Evolutionary conservation across 2,797 vertebrate species (phyloP).

Genomic region (Rhinatrema bivittatum): DNA sequence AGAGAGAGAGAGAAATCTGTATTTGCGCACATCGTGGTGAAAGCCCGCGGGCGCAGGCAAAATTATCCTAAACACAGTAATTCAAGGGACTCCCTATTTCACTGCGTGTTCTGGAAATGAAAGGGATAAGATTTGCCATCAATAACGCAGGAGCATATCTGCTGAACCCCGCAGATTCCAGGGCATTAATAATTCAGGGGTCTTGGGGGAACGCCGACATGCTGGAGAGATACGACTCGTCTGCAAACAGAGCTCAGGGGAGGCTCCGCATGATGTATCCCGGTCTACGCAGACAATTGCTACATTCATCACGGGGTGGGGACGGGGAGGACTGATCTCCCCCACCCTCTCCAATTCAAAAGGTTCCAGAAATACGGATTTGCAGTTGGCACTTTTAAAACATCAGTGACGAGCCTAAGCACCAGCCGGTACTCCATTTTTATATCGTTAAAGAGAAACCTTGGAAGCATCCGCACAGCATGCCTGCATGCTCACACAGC

Average conservation of each 20-base stretch:
- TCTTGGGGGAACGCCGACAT: slow-evolving; percentile 74
- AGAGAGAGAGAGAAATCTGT: slow-evolving; percentile 40
- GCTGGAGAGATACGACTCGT: slow-evolving; percentile 69
- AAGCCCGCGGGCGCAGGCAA: slow-evolving; percentile 52
- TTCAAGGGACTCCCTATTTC: slow-evolving; percentile 65
- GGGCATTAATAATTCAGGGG: slow-evolving; percentile 85
- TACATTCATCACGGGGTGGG: slow-evolving; percentile 34
- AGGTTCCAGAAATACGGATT: slow-evolving; percentile 25
- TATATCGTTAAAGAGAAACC: too few species aligned
- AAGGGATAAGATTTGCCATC: slow-evolving; percentile 73
- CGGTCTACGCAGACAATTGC: slow-evolving; percentile 36
- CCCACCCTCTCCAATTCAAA: slow-evolving; percentile 20
- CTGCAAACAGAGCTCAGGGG: slow-evolving; percentile 66
- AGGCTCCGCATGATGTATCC: slow-evolving; percentile 69
- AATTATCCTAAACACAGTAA: slow-evolving; percentile 67
- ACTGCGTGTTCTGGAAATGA: slow-evolving; percentile 72
- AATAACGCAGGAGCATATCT: slow-evolving; percentile 74
- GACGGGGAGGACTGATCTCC: slow-evolving; percentile 29
- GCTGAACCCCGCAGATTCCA: slow-evolving; percentile 75
- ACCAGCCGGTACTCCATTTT: too few species aligned
- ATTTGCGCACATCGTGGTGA: slow-evolving; percentile 55
- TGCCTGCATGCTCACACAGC: too few species aligned
- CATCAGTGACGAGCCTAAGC: too few species aligned
- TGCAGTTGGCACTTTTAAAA: slow-evolving; percentile 36
- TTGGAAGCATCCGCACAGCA: too few species aligned